Evolutionary conservation across 2,797 vertebrate species (phyloP).

Genomic region (Melanogrammus aeglefinus): DNA sequence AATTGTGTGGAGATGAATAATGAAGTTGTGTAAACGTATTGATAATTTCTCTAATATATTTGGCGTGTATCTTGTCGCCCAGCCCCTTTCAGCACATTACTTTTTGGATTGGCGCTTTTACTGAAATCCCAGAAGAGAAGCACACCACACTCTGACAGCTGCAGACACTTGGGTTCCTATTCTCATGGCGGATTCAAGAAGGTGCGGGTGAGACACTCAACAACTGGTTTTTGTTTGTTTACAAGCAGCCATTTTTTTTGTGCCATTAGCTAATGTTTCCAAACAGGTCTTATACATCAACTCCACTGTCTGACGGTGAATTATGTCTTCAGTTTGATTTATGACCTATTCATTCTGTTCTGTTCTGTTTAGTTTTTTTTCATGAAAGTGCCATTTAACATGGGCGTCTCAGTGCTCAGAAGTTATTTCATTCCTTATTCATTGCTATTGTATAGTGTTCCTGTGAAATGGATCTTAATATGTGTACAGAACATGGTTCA

Average conservation of each 20-base stretch:
- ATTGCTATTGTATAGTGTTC: slow-evolving; percentile 86
- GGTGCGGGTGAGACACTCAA: slow-evolving; percentile 59
- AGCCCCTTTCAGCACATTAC: slow-evolving; percentile 69
- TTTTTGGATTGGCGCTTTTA: slow-evolving; percentile 71
- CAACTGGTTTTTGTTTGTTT: slow-evolving; percentile 68
- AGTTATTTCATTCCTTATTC: slow-evolving; percentile 81
- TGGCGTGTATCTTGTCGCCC: slow-evolving; percentile 76
- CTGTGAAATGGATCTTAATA: slow-evolving; percentile 83
- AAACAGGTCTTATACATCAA: not conserved
- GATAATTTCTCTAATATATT: slow-evolving; percentile 82
- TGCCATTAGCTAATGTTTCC: slow-evolving; percentile 19
- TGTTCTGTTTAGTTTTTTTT: slow-evolving; percentile 62
- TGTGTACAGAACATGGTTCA: slow-evolving; percentile 84
- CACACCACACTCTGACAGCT: slow-evolving; percentile 62
- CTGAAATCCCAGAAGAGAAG: slow-evolving; percentile 61
- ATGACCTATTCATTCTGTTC: slow-evolving; percentile 66
- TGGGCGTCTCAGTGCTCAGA: slow-evolving; percentile 71
- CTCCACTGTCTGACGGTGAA: slow-evolving; percentile 28
- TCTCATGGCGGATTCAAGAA: slow-evolving; percentile 57
- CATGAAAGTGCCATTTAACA: slow-evolving; percentile 76
- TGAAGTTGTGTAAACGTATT: slow-evolving; percentile 80
- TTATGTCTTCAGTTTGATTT: slow-evolving; percentile 57
- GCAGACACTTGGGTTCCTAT: slow-evolving; percentile 51
- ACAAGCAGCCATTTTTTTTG: slow-evolving; percentile 72
- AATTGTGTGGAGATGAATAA: slow-evolving; percentile 74